Conservation (phyloP, 2,888 invertebrate species). For the Zonitis immaculata region DNA sequence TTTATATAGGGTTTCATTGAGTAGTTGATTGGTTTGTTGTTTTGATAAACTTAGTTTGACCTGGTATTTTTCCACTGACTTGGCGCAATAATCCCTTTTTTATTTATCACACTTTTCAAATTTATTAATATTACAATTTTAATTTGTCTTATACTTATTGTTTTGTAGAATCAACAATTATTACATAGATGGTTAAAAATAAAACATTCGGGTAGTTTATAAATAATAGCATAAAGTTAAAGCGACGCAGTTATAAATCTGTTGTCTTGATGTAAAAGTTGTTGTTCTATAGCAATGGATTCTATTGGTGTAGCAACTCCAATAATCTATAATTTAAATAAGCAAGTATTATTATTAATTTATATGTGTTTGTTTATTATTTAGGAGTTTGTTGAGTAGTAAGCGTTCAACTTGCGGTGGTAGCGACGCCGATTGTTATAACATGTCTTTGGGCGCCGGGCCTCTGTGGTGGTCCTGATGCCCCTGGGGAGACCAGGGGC, state of each 20-base stretch:
- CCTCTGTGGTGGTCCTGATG: slow-evolving; percentile 99
- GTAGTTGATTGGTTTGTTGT: slow-evolving; percentile 8
- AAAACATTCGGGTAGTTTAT: not conserved
- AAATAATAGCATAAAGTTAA: not conserved
- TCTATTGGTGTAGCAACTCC: not conserved
- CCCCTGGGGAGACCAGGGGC: slow-evolving; percentile 76
- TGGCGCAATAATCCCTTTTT: not conserved
- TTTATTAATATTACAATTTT: no score
- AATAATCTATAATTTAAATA: not conserved
- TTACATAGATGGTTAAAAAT: not conserved
- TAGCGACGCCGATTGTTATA: slow-evolving; percentile 69
- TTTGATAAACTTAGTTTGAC: slow-evolving; percentile 17
- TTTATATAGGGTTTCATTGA: not conserved
- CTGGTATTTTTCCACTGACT: slow-evolving; percentile 16
- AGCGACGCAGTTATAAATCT: not conserved
- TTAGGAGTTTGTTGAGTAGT: slow-evolving; percentile 47
- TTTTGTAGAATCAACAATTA: no score
- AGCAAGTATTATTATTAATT: not conserved
- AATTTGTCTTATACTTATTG: no score
- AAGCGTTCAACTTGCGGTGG: slow-evolving; percentile 66
- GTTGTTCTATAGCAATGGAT: not conserved
- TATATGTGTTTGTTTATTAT: slow-evolving; percentile 23
- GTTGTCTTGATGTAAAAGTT: not conserved
- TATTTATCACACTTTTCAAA: not conserved
- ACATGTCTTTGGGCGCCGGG: slow-evolving; percentile 95